Base-by-base conservation (phyloP, 2,113 vertebrate species). In the Cranoglanis bouderius region DNA sequence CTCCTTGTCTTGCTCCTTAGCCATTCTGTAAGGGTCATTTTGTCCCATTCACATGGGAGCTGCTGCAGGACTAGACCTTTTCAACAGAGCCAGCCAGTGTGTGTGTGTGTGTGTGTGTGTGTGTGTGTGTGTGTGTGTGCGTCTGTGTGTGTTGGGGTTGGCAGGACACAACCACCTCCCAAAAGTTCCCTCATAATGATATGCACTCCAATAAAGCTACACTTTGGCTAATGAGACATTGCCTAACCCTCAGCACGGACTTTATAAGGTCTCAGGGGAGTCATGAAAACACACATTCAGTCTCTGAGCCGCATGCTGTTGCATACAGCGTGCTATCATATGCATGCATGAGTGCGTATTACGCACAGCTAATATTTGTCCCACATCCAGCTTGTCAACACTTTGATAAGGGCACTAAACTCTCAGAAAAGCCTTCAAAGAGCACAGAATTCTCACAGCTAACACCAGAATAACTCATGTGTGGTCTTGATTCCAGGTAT, bases 31-130 rank as follows among this genome's bases (percentile, higher is more conserved):
- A 46, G 87, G 85, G 75, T 89, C 67, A 46, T 85, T 88, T 88
- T 70, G 70, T 26, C 84, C 87, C 74, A 90, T 91, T 90, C 88
- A 88, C 61, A 84, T 82, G 81, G 70, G 89, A 70, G 88, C 89
- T 87, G 85, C 85, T 87, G 87, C 51, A 78, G 86, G 75, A 89
- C 85, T 40, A 87, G 63, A 19, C 43, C 59, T 67, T 85, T 84
- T 82, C 63, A 88, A 86, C 57, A 81, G 84, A 35, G 86, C 83
- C 81, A 89, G 84, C 81, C n/a, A n/a, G n/a, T n/a, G n/a, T n/a
- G n/a, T 55, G 29, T 83, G 32, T 72, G 35, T 74, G 70, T 80
- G 77, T 78, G 80, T 82, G 80, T 55, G 72, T 86, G 51, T 77
- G 67, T 87, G 43, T 82, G 80, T 85, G 88, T 92, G 75, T 78